Percentiles rank a stretch among this genome's conserved stretches.
Conservation (phyloP, 2,113 vertebrate genomes). For the Nerophis ophidion region DNA sequence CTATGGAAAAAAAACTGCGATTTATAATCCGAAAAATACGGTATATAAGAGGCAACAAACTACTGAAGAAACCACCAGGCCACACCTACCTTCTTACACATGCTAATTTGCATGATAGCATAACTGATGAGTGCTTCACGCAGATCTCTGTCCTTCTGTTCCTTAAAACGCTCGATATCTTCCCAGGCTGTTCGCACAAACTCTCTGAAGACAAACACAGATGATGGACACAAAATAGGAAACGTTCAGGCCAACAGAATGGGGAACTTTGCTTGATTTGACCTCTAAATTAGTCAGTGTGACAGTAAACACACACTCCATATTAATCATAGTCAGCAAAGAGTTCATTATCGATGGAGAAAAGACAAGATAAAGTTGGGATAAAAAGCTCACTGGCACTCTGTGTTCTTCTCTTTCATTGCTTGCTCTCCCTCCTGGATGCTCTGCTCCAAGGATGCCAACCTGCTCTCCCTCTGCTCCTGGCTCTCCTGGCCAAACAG, state of each 20-base stretch:
- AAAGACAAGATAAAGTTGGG: neutral
- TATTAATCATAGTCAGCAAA: neutral
- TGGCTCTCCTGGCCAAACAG: conserved; percentile 89
- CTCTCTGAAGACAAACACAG: conserved; percentile 67
- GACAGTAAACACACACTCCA: no score
- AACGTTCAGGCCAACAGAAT: neutral
- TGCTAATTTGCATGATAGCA: conserved; percentile 95
- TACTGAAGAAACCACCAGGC: neutral
- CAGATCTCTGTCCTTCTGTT: conserved; percentile 90
- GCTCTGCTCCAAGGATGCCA: conserved; percentile 82
- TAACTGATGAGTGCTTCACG: conserved; percentile 94
- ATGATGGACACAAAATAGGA: neutral
- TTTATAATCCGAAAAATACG: no score
- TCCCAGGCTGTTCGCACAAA: conserved; percentile 89
- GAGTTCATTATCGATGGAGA: neutral
- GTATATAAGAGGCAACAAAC: no score
- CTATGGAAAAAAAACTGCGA: no score
- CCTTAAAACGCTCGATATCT: conserved; percentile 91
- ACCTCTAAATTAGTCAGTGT: no score
- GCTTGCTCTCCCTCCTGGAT: conserved; percentile 83
- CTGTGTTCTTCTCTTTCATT: conserved; percentile 79
- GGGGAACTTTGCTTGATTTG: neutral
- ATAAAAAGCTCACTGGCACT: conserved; percentile 75
- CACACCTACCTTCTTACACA: conserved; percentile 91
- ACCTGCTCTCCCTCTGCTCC: conserved; percentile 84